Conservation (phyloP, 2,888 invertebrate species). For the Hirtodrosophila histrioides region DNA sequence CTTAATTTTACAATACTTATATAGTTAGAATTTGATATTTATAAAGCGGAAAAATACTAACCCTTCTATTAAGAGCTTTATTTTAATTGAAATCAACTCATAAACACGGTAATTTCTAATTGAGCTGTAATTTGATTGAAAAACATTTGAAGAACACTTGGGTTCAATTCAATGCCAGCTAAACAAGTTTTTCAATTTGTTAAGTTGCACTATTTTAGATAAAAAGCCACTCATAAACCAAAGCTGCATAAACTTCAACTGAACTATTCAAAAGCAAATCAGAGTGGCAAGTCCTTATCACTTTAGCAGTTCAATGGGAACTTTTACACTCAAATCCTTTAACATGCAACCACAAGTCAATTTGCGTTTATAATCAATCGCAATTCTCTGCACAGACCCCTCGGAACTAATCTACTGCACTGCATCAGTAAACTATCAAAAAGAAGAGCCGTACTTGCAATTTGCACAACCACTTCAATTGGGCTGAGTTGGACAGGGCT, state of each 20-base stretch:
- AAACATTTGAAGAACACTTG: no score
- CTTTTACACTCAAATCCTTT: conserved; percentile 7
- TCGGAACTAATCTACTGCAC: conserved; percentile 18
- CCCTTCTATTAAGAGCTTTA: no score
- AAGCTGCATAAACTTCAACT: background rate
- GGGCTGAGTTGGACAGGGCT: background rate
- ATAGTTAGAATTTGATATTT: no score
- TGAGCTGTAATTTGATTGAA: no score
- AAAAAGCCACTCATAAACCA: no score
- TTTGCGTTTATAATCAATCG: conserved; percentile 47
- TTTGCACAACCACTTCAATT: conserved; percentile 4
- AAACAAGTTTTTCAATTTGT: no score
- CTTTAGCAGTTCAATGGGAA: background rate
- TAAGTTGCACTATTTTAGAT: no score
- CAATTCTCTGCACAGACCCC: conserved; percentile 26
- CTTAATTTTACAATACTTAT: no score
- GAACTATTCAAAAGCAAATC: conserved; percentile 11
- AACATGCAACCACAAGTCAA: conserved; percentile 36
- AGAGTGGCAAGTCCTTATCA: background rate
- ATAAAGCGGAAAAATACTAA: no score
- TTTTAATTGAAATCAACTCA: no score
- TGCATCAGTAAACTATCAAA: conserved; percentile 10
- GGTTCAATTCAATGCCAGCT: no score
- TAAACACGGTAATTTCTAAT: no score
- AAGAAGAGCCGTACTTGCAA: conserved; percentile 14